Base-by-base conservation (phyloP, 2,888 invertebrate genomes). In the Epinotia bilunana region DNA sequence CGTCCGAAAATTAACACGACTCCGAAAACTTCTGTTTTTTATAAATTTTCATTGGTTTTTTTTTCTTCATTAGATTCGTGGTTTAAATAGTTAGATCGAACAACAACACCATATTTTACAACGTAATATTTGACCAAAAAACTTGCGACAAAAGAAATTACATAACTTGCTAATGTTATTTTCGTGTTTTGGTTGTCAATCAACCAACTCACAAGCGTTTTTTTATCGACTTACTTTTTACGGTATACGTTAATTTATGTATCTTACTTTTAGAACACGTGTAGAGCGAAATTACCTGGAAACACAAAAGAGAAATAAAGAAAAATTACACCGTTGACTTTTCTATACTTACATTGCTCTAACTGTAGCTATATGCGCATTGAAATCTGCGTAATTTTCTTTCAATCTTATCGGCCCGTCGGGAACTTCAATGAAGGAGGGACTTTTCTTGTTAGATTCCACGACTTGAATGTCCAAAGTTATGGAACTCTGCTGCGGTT, bases 401-500 rank as follows among this genome's bases (percentile, higher is more conserved):
- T 95, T 95, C 72, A 98, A 94, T 80, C 94, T 94, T 77, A 96
- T 96, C 77, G 96, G 95, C 73, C 95, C 93, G 76, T 90, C 84
- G n/a, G 95, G 95, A 78, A 95, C 94, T 79, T 94, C 93, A 70
- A 95, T 95, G 84, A 98, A 97, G 64, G 95, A 95, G 53, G 97
- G 98, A 79, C 96, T 96, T 89, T 97, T 98, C 93, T 97, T 97
- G 88, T 96, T 97, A n/a, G 97, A 97, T 84, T 97, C 97, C 7
- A 98, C 97, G 43, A 99, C 97, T 79, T 96, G 95, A 79, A 99
- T 97, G 80, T 97, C 96, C 78, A 99, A 95, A 85, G 96, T 96
- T 78, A 97, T 98, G 71, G 95, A 95, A 79, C 96, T 96, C 83
- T 95, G 95, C 83, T 95, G 95, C 11, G 95, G 94, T 13, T 93